Evolutionary conservation across 2,113 vertebrate genomes (phyloP).

Genomic region (Tretioscincus oriximinensis): DNA sequence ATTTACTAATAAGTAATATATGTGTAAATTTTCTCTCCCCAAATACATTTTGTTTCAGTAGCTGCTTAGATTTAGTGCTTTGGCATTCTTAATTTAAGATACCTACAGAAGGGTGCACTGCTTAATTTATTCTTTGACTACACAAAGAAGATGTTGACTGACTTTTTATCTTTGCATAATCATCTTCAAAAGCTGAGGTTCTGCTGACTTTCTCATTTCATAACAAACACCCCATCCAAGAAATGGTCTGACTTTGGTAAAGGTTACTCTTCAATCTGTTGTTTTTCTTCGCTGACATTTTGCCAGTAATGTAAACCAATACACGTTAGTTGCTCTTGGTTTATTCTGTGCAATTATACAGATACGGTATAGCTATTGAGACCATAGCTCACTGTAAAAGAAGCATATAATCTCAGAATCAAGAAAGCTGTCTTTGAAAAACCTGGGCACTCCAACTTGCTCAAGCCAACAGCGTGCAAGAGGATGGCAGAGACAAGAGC

Average conservation of each 20-base stretch:
- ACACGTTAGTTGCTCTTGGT: neutral
- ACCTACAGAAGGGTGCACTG: neutral
- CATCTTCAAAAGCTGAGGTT: neutral
- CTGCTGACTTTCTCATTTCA: neutral
- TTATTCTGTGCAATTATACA: too few species aligned
- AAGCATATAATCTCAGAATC: too few species aligned
- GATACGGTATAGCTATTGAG: too few species aligned
- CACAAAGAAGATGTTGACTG: neutral
- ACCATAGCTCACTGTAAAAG: too few species aligned
- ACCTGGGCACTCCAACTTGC: too few species aligned
- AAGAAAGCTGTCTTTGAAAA: too few species aligned
- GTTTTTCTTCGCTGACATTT: neutral
- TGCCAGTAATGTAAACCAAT: neutral
- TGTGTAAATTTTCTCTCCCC: neutral
- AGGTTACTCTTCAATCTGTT: neutral
- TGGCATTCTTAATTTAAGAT: neutral
- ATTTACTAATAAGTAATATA: neutral
- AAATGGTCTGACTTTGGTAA: neutral
- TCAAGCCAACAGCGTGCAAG: too few species aligned
- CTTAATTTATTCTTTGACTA: neutral
- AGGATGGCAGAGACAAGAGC: neutral
- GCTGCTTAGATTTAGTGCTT: neutral
- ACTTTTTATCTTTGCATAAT: conserved; percentile 12
- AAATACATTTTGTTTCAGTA: neutral
- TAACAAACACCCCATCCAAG: neutral